Evolutionary conservation across 1,140 invertebrate genomes (phyloP), one percentile per base, ranked within the genome.

Genomic region (Panagrolaimus sp.): DNA sequence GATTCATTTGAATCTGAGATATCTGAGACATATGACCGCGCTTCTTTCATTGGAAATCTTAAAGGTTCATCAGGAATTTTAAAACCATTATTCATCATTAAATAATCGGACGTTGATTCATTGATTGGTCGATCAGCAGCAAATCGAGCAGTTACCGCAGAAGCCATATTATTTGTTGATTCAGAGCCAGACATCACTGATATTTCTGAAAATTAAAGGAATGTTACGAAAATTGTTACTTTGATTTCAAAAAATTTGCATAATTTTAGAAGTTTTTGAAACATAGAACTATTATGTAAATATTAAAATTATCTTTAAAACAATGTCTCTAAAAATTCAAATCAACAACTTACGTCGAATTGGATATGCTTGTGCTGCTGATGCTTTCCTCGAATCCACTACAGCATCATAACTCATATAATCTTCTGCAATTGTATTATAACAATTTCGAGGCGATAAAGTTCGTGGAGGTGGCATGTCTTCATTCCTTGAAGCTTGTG

Each of bases 151-250:
- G 51, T 57, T 13, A 27, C 20, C 4, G 51, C 51, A 23, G 51
- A 27, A 27, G 51, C 51, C 9, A 57, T 27, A 27, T 13, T 57
- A 16, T 57, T 25, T 5, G 20, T n/a, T 27, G 51, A 57, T 16
- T 57, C 51, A 0, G 51, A 25, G 11, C 20, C 27, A 27, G 51
- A 57, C 51, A 57, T 57, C 0, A 57, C 9, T 11, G 51, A 57
- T 1, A 27, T 57, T 57, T 57, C 51, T 57, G 51, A 57, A 57
- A 57, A n/a, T n/a, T n/a, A n/a, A n/a, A n/a, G n/a, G n/a, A n/a
- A n/a, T n/a, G n/a, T n/a, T n/a, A n/a, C n/a, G n/a, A n/a, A n/a
- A n/a, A n/a, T n/a, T n/a, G n/a, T n/a, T n/a, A n/a, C n/a, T n/a
- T n/a, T n/a, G n/a, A n/a, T n/a, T n/a, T n/a, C n/a, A n/a, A n/a